Base-by-base conservation (phyloP, 2,797 vertebrate species). In the Bovichtus variegatus region DNA sequence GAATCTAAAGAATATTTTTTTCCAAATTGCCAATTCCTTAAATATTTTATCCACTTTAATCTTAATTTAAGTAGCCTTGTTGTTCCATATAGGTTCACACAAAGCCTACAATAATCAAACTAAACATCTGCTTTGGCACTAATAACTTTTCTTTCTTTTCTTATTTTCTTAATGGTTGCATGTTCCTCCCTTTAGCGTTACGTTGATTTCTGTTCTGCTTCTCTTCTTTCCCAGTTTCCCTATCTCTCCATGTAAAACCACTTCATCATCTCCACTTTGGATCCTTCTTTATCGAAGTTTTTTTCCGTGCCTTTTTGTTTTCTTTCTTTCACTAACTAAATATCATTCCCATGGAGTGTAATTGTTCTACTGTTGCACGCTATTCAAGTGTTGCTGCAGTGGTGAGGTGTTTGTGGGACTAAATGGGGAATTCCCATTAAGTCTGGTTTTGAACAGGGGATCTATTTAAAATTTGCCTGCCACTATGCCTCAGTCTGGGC, bases 161-260 rank as follows among this genome's bases (percentile, higher is more conserved):
- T 95, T 95, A 81, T 94, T 83, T 86, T 86, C 31, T 83, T 50
- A 63, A 83, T 77, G 82, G 64, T 67, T 85, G 89, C 94, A 91
- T 82, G 91, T 62, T 84, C 81, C 78, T 71, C 76, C 78, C 83
- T 89, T 41, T 78, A 98, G 97, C 96, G 95, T 95, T 97, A 96
- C 50, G 96, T 97, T 96, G 96, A 97, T 95, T 97, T 97, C 90
- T 97, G 96, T 95, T 97, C 96, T 92, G 92, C 96, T 90, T 97
- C 96, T 94, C 96, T 97, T 96, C 94, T 97, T 91, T 96, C 96
- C 94, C 97, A 96, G 93, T 97, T 97, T 90, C 96, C 96, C 0
- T 96, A 97, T 93, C 95, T 97, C 80, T 97, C 97, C 80, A 95
- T 97, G 89, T 98, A 85, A 89, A 96, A 91, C 75, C 83, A 66